A percentile compares a stretch with the other conserved stretches of the same genome.
phyloP scores from a whole-genome alignment of 64 coral and sea anemone genomes.

The Porites australiensis region DNA sequence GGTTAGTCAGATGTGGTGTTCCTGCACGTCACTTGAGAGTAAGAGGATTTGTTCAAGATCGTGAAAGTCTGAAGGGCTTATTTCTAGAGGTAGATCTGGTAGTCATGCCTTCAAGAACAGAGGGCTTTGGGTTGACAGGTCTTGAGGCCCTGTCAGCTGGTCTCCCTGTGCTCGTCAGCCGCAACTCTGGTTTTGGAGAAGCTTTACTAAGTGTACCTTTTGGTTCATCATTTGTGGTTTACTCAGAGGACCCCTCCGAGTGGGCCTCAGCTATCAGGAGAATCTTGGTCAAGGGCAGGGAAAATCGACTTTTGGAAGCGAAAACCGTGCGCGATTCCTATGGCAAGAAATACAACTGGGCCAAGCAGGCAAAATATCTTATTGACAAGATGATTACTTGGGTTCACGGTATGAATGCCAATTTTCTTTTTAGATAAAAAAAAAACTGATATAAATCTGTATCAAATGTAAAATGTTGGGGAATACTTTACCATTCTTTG shows the following conservation, averaged over 20 bases:
- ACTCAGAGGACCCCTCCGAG: not conserved
- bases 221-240: not conserved
- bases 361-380: not conserved
- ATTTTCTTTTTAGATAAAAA: not conserved
- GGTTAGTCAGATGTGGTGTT: not conserved
- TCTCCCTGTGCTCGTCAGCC: conserved; percentile 39
- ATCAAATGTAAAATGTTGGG: too few relatives aligned
- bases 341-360: conserved; percentile 21
- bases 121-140: conserved; percentile 28
- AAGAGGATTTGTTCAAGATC: not conserved
- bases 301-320: not conserved
- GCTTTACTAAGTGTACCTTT: not conserved
- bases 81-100: not conserved
- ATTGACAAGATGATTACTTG: not conserved
- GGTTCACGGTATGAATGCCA: not conserved
- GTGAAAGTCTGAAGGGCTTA: not conserved
- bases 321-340: not conserved
- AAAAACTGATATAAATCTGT: too few relatives aligned
- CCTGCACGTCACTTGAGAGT: not conserved
- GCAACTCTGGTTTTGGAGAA: conserved; percentile 28
- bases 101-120: conserved; percentile 18
- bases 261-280: conserved; percentile 12
- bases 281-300: not conserved
- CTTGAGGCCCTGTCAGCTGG: conserved; percentile 33
- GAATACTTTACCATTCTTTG: too few relatives aligned